Conservation (phyloP, 2,888 invertebrate species). For the Sacculina carcini region DNA sequence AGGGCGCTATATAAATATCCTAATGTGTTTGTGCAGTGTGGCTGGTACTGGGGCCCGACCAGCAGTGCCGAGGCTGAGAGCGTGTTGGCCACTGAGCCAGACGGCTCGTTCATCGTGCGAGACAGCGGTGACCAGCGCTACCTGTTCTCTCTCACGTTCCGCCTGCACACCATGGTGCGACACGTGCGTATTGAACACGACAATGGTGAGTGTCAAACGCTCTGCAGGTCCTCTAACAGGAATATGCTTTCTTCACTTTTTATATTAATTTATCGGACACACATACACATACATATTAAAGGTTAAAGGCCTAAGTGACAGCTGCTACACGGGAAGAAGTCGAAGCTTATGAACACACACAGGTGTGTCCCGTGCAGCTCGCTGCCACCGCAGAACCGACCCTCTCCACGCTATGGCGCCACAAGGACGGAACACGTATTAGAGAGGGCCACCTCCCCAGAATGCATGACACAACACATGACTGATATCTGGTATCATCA, state of each 20-base stretch:
- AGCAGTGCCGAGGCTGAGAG: conserved; percentile 75
- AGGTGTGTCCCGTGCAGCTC: no score
- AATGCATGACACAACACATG: no score
- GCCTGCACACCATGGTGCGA: conserved; percentile 59
- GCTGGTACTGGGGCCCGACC: conserved; percentile 88
- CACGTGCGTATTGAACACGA: conserved; percentile 85
- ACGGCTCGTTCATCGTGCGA: conserved; percentile 75
- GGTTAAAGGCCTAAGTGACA: no score
- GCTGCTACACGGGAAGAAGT: no score
- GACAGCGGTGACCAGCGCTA: conserved; percentile 86
- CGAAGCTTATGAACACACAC: no score
- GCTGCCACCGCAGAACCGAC: no score
- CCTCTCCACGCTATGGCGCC: no score
- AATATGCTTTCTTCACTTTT: neutral
- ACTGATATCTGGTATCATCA: no score
- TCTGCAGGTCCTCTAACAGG: neutral
- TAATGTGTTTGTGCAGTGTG: conserved; percentile 35
- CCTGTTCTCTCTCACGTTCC: conserved; percentile 77
- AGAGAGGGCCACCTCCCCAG: no score
- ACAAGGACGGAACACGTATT: no score
- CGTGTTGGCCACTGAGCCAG: conserved; percentile 66
- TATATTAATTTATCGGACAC: neutral
- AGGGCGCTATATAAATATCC: no score
- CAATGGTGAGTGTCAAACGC: conserved; percentile 44
- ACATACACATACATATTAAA: no score